Conservation (phyloP, 2,797 vertebrate genomes). For the Enteromius viviparus region DNA sequence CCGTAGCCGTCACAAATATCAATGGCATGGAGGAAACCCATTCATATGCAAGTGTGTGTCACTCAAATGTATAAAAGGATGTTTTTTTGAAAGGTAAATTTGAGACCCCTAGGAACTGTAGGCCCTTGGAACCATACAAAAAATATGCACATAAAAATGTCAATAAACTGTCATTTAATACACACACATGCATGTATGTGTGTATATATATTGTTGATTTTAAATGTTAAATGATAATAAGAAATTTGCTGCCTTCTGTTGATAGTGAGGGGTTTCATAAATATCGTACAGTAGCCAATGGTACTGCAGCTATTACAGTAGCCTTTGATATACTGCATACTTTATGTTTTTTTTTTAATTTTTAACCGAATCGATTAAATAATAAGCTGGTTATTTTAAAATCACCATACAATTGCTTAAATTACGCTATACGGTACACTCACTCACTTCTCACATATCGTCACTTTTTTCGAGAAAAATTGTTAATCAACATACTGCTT, state of each 20-base stretch:
- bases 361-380: background rate
- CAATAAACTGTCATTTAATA: background rate
- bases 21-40: conserved; percentile 23
- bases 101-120: background rate
- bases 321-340: background rate
- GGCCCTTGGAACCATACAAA: background rate
- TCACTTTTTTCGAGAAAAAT: background rate
- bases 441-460: background rate
- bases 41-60: conserved; percentile 3
- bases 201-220: background rate
- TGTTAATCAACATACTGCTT: background rate
- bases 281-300: background rate
- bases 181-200: too few species aligned
- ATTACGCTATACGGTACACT: background rate
- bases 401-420: background rate
- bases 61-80: conserved; percentile 10
- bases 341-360: background rate
- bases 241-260: background rate
- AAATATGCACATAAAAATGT: background rate
- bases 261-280: background rate
- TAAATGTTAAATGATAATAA: background rate
- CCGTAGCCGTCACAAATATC: conserved; percentile 53
- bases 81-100: background rate
- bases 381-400: background rate
- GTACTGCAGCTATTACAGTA: background rate